phyloP scores from a whole-genome alignment of 2,113 vertebrate genomes.

The Oryzias curvinotus region DNA sequence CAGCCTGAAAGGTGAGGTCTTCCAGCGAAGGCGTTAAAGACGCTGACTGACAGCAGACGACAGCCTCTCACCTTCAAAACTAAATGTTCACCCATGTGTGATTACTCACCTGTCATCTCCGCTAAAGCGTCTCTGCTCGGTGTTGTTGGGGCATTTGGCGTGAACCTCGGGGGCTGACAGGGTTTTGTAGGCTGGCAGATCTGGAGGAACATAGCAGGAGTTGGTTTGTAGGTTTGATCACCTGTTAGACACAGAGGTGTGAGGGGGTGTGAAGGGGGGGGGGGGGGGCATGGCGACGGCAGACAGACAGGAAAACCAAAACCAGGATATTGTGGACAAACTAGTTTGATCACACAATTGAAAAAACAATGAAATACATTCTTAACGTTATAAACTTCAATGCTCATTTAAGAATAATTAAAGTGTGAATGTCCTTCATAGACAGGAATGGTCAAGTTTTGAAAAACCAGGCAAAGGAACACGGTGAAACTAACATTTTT shows the following conservation, averaged over 20 bases:
- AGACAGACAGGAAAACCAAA: conserved; percentile 29
- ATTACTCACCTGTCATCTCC: conserved; percentile 41
- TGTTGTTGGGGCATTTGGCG: conserved; percentile 15
- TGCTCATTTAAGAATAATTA: too few relatives aligned
- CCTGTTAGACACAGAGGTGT: conserved; percentile 36
- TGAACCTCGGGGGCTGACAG: neutral
- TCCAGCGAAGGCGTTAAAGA: neutral
- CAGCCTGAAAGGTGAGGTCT: neutral
- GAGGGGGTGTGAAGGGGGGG: too few relatives aligned
- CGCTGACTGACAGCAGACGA: conserved; percentile 9
- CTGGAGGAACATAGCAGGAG: conserved; percentile 36
- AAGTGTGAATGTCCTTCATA: too few relatives aligned
- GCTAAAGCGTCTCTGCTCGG: conserved; percentile 43
- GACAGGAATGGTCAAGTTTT: too few relatives aligned
- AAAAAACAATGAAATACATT: too few relatives aligned
- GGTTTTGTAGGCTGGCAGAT: conserved; percentile 32
- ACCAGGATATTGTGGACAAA: too few relatives aligned
- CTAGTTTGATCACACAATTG: too few relatives aligned
- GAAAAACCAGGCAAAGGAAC: too few relatives aligned
- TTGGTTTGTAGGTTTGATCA: conserved; percentile 46
- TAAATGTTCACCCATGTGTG: conserved; percentile 19
- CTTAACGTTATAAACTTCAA: too few relatives aligned
- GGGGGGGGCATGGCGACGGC: conserved; percentile 54
- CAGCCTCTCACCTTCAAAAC: conserved; percentile 24
- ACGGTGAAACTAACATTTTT: neutral